Evolutionary conservation across 2,888 invertebrate genomes (phyloP), one percentile per base, ranked within the genome.

Genomic region (Dusona sp.): DNA sequence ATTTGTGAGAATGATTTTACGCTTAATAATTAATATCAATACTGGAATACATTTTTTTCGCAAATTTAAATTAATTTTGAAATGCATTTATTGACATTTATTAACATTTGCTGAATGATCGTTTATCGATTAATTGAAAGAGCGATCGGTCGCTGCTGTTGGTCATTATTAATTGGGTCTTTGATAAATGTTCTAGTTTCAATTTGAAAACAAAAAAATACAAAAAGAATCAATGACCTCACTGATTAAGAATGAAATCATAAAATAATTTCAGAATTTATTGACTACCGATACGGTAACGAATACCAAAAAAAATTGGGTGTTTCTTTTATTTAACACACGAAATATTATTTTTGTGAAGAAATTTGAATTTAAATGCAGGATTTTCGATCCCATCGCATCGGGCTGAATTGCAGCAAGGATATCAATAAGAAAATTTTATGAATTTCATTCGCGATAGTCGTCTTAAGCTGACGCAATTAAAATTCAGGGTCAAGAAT

Each of bases 401-500:
- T 61, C 29, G 8, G 29, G 29, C 13, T 61, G 29, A 29, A 16
- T 16, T 16, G 3, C 29, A 61, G 6, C 1, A 29, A 29, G 6
- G 61, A 61, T 61, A 13, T 0, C 1, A 3, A 61, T 61, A 16
- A 29, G 16, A 29, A 16, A 29, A 61, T 61, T 61, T 61, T 61
- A 61, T 61, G 29, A 6, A n/a, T n/a, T 61, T 70, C 29, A 70
- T 45, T 70, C 45, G 29, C 19, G 25, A 61, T 29, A 61, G 61
- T 70, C 19, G 25, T 70, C 29, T 70, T 8, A 4, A n/a, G n/a
- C 16, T 65, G 70, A 70, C 70, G 70, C 29, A 25, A 45, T 29
- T 48, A 45, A 45, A 25, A 45, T 48, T 70, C 70, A 45, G 70
- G 45, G 70, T 70, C 70, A 70, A 45, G 29, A 29, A 48, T 25